Evolutionary conservation across 2,888 invertebrate species (phyloP).

Genomic region (Agonopterix heracliana): DNA sequence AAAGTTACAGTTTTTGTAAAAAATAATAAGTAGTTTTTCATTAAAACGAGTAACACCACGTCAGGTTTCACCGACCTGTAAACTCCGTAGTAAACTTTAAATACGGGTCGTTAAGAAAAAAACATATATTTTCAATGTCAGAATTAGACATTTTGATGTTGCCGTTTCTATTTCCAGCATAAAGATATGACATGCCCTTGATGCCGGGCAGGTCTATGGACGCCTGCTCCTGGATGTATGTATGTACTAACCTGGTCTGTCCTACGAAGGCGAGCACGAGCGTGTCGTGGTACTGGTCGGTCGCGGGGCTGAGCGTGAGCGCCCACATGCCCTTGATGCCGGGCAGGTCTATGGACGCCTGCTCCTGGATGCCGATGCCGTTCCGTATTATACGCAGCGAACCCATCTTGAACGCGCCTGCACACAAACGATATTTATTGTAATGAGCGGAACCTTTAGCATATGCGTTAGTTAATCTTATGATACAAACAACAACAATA

Average conservation of each 20-base stretch:
- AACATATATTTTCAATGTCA: too few relatives aligned
- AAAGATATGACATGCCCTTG: conserved; percentile 98
- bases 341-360: conserved; percentile 96
- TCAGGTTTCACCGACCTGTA: too few relatives aligned
- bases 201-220: conserved; percentile 97
- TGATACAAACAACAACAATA: neutral
- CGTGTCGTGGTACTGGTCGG: conserved; percentile 90
- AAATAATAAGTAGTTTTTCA: too few relatives aligned
- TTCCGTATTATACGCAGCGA: conserved; percentile 97
- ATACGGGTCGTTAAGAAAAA: too few relatives aligned
- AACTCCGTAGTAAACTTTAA: too few relatives aligned
- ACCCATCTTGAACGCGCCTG: conserved; percentile 96
- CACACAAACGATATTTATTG: neutral
- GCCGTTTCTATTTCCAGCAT: too few relatives aligned
- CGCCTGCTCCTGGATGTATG: conserved; percentile 87
- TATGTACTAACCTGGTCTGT: conserved; percentile 83
- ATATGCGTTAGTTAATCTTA: neutral
- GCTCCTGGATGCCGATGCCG: conserved; percentile 99
- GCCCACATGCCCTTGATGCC: conserved; percentile 99
- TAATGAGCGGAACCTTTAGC: neutral
- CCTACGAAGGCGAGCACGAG: conserved; percentile 97
- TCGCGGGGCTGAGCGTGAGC: conserved; percentile 60
- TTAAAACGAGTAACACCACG: too few relatives aligned
- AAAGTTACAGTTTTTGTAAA: too few relatives aligned
- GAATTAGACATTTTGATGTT: too few relatives aligned